phyloP scores from a whole-genome alignment of 2,888 invertebrate genomes.

The Oscheius onirici region DNA sequence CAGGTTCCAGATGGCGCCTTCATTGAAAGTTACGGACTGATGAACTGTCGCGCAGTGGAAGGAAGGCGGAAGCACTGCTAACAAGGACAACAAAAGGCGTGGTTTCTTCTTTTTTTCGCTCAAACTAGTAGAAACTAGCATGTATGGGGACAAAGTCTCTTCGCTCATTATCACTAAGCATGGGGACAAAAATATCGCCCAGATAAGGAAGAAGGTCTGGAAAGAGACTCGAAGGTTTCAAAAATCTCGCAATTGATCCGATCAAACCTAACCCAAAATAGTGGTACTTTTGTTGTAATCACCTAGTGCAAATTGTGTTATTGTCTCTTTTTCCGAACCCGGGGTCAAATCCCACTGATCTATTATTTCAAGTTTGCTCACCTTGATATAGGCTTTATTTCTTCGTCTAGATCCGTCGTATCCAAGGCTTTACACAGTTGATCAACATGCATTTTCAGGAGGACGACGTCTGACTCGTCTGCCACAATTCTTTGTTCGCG shows the following conservation, averaged over 20 bases:
- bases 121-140: neutral
- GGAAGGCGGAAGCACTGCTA: neutral
- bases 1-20: constrained; percentile 13
- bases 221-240: neutral
- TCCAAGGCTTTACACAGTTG: constrained; percentile 58
- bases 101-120: too few relatives aligned
- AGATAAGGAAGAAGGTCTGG: constrained; percentile 13
- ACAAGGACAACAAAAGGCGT: too few relatives aligned
- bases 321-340: too few relatives aligned
- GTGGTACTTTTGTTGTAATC: too few relatives aligned
- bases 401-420: constrained; percentile 56
- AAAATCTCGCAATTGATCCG: too few relatives aligned
- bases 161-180: neutral
- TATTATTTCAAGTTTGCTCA: constrained; percentile 26
- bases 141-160: neutral
- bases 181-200: constrained; percentile 23
- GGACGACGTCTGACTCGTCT: constrained; percentile 49
- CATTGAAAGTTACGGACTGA: constrained; percentile 4
- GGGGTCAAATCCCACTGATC: too few relatives aligned
- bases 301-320: too few relatives aligned
- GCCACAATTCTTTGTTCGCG: constrained; percentile 54
- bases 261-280: too few relatives aligned
- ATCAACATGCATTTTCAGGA: constrained; percentile 61
- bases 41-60: constrained; percentile 4
- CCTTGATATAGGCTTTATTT: constrained; percentile 52